Conservation (phyloP, 1,140 invertebrate species). For the Drosophila obscura region DNA sequence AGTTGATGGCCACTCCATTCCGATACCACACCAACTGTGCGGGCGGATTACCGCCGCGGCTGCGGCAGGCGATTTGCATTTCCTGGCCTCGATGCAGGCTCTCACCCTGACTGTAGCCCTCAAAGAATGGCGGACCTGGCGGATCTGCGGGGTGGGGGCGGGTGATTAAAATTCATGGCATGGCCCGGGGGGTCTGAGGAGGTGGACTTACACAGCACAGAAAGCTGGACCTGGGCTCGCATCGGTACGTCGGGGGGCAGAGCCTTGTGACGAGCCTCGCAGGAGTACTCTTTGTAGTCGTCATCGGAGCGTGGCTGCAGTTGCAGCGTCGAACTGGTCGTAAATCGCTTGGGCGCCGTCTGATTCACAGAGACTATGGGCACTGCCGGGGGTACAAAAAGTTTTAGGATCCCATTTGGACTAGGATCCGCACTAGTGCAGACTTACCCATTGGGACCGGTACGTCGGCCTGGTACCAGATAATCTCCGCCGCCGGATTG, state of each 20-base stretch:
- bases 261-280: conserved; percentile 94
- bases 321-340: conserved; percentile 85
- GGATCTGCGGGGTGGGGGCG: conserved; percentile 88
- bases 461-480: conserved; percentile 93
- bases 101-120: conserved; percentile 95
- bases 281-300: conserved; percentile 94
- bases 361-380: conserved; percentile 85
- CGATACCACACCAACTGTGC: conserved; percentile 97
- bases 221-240: conserved; percentile 91
- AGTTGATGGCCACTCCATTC: conserved; percentile 88
- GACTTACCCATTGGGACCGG: conserved; percentile 89
- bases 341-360: conserved; percentile 83
- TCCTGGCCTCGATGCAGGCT: conserved; percentile 93
- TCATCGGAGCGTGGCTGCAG: conserved; percentile 93
- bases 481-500: conserved; percentile 93
- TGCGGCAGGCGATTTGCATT: conserved; percentile 94
- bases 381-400: conserved; percentile 74
- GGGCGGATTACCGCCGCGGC: conserved; percentile 97
- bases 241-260: conserved; percentile 90
- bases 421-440: too few relatives aligned
- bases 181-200: background rate
- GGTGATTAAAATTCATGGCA: too few relatives aligned
- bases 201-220: conserved; percentile 93
- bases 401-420: too few relatives aligned
- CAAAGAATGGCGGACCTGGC: conserved; percentile 95